These are phyloP conservation scores for Ophioderma brevispina DNA, from an alignment of 35 echinoderm and acorn worm species.

Conservation along the genomic window DNA sequence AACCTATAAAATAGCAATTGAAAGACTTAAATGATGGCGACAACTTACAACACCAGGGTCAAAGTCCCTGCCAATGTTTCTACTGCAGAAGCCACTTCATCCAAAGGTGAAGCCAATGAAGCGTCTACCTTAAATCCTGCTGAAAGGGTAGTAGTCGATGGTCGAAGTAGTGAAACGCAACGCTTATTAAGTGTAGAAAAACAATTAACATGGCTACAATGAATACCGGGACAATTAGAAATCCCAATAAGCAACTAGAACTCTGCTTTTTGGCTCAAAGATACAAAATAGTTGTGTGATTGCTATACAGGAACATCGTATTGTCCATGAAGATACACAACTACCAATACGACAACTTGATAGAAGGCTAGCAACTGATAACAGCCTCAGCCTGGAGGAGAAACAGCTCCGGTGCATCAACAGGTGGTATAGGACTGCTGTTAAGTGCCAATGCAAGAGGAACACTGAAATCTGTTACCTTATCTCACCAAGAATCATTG, in stretches of 20 bases:
- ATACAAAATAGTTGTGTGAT: background rate
- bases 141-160: background rate
- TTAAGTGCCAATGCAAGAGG: background rate
- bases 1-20: too few relatives aligned
- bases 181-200: background rate
- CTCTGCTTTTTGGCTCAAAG: background rate
- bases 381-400: background rate
- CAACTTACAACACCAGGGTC: too few relatives aligned
- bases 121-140: too few relatives aligned
- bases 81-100: background rate
- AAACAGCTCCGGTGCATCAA: background rate
- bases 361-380: too few relatives aligned
- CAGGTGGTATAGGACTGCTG: background rate
- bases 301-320: background rate
- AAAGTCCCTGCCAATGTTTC: too few relatives aligned
- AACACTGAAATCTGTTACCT: background rate
- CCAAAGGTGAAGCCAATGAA: background rate
- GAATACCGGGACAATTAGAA: background rate
- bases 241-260: background rate
- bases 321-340: background rate
- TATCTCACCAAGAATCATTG: background rate
- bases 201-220: background rate
- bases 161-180: too few relatives aligned
- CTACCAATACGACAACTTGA: background rate
- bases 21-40: too few relatives aligned